Base-by-base conservation (phyloP, 2,888 invertebrate genomes). In the Calliphora vomitoria region DNA sequence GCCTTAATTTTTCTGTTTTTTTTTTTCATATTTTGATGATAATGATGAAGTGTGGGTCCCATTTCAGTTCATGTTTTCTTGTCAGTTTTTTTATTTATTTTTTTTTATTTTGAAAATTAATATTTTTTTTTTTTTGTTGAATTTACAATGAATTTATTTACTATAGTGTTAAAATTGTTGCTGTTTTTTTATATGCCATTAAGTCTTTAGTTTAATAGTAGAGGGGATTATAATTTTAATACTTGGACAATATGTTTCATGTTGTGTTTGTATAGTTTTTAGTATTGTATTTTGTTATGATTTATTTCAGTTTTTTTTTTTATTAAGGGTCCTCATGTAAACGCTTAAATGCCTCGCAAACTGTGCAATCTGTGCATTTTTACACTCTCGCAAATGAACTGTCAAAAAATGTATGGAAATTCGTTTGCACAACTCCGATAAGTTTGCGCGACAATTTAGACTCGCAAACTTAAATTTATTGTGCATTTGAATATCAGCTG, bases 201-300 rank as follows among this genome's bases (percentile, higher is more conserved):
- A 82, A 82, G 75, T 78, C 41, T 38, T 50, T 71, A 11, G 10
- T 58, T 25, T 25, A 31, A 25, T 25, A 60, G 13, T 31, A 4
- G n/a, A 18, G 38, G 38, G 38, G n/a, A 38, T 64, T 38, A 18
- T 64, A 13, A 10, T 38, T n/a, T 64, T n/a, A 20, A 64, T 10
- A 18, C 8, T 64, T 66, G 47, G 71, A 72, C 81, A 81, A 81
- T 72, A 58, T 82, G 64, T 35, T 82, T 82, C 31, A 81, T 81
- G 44, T 64, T 55, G 20, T 64, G 58, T 68, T 60, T 72, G 38
- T 69, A 41, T 53, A 47, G 47, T 64, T 64, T 55, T 20, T n/a
- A n/a, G n/a, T n/a, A n/a, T n/a, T n/a, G 62, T 53, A 20, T 35
- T 58, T 20, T 50, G 35, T n/a, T 60, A 41, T 53, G 38, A 35